Conservation (phyloP, 2,797 vertebrate genomes). For the Poeciliopsis turneri region DNA sequence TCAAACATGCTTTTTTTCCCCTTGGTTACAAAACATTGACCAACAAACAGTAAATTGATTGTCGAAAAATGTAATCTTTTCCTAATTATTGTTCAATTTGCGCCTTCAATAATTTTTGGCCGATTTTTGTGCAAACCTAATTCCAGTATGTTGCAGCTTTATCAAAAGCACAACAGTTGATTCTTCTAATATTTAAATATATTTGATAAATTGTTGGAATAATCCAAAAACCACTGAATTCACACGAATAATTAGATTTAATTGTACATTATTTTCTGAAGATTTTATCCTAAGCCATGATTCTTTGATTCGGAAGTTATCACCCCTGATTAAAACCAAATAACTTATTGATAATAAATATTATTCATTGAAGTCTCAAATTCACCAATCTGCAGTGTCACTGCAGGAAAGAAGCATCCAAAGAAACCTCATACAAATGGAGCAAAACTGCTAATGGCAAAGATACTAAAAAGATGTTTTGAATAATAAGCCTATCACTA, state of each 20-base stretch:
- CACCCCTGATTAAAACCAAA: background rate
- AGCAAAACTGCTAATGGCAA: background rate
- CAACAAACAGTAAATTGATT: background rate
- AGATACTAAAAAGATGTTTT: background rate
- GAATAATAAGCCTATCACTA: background rate
- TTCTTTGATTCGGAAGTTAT: background rate
- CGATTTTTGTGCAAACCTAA: background rate
- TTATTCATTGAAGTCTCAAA: background rate
- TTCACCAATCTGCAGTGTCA: background rate
- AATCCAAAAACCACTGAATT: background rate
- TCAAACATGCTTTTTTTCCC: background rate
- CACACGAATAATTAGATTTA: background rate
- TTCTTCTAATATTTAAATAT: background rate
- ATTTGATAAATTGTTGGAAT: background rate
- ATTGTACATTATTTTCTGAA: background rate
- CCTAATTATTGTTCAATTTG: background rate
- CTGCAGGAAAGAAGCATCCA: background rate
- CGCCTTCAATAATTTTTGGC: background rate
- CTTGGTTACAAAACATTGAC: background rate
- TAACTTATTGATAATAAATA: background rate
- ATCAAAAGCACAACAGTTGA: background rate
- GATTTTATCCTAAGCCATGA: background rate
- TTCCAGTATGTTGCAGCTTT: background rate
- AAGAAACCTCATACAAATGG: background rate
- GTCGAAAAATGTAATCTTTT: background rate